Evolutionary conservation across 2,113 vertebrate genomes (phyloP).

Genomic region (Junco hyemalis): DNA sequence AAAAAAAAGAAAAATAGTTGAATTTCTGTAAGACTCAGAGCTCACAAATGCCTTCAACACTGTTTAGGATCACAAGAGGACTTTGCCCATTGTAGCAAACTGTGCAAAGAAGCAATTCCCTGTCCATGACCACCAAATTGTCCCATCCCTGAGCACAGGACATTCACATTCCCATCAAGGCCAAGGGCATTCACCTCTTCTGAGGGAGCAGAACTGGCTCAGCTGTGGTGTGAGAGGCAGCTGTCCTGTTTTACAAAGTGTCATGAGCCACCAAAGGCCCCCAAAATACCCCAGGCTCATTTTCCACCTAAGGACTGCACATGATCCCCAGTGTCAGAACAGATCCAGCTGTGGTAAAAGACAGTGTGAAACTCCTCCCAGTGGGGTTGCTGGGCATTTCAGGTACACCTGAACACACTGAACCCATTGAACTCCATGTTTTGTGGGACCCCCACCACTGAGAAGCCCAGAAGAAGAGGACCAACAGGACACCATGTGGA

Average conservation of each 20-base stretch:
- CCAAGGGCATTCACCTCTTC: not conserved
- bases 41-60: not conserved
- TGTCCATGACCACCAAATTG: not conserved
- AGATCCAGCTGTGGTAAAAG: not conserved
- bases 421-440: not conserved
- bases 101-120: too few species aligned
- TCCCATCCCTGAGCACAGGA: not conserved
- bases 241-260: not conserved
- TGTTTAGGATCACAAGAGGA: not conserved
- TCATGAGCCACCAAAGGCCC: not conserved
- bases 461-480: not conserved
- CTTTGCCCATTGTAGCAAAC: not conserved
- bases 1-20: not conserved
- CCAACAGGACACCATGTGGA: not conserved
- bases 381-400: not conserved
- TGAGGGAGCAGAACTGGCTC: not conserved
- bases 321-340: too few species aligned
- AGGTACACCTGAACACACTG: not conserved
- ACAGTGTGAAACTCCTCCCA: not conserved
- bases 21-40: not conserved
- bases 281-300: not conserved
- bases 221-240: not conserved
- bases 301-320: not conserved
- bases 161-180: accelerated
- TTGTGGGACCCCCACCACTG: accelerated